phyloP scores from a whole-genome alignment of 2,888 invertebrate genomes.

The Carcina quercana region DNA sequence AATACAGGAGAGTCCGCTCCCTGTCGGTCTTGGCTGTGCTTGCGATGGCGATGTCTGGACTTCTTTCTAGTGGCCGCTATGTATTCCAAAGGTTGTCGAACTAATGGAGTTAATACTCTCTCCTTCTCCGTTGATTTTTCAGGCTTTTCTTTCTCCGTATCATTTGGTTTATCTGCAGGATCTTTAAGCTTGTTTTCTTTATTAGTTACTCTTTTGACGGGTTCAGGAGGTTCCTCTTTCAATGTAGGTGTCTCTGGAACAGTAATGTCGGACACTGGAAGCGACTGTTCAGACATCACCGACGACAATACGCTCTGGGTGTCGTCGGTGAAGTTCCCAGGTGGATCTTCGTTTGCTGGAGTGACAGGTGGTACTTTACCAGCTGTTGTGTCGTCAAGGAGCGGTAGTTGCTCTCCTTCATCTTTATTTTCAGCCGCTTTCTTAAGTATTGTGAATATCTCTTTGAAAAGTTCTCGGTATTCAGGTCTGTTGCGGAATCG shows the following conservation, averaged over 20 bases:
- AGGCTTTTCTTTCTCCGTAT: conserved; percentile 27
- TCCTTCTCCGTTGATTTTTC: conserved; percentile 57
- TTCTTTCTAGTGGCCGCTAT: conserved; percentile 83
- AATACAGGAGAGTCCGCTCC: conserved; percentile 82
- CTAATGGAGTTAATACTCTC: conserved; percentile 76
- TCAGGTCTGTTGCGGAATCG: conserved; percentile 89
- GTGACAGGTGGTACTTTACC: conserved; percentile 80
- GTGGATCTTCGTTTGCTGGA: conserved; percentile 78
- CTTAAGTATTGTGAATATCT: conserved; percentile 88
- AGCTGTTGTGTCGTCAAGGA: conserved; percentile 77
- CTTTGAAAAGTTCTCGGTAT: conserved; percentile 86
- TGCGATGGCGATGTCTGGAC: conserved; percentile 77
- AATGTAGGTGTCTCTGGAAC: conserved; percentile 70
- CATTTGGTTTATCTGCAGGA: conserved; percentile 34
- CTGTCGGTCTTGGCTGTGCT: conserved; percentile 76
- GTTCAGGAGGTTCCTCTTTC: conserved; percentile 55
- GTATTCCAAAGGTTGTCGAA: conserved; percentile 84
- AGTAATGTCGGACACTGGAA: conserved; percentile 80
- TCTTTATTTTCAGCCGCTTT: conserved; percentile 89
- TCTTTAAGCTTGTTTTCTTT: conserved; percentile 53
- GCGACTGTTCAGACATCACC: conserved; percentile 81
- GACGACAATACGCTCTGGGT: conserved; percentile 85
- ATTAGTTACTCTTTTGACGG: conserved; percentile 37
- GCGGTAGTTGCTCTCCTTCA: conserved; percentile 83
- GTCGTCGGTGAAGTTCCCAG: conserved; percentile 80